A percentile compares a stretch with the other conserved stretches of the same genome.
These are phyloP conservation scores for Gonioctena quinquepunctata DNA, from an alignment of 1,140 invertebrate species.

Conservation along the genomic window DNA sequence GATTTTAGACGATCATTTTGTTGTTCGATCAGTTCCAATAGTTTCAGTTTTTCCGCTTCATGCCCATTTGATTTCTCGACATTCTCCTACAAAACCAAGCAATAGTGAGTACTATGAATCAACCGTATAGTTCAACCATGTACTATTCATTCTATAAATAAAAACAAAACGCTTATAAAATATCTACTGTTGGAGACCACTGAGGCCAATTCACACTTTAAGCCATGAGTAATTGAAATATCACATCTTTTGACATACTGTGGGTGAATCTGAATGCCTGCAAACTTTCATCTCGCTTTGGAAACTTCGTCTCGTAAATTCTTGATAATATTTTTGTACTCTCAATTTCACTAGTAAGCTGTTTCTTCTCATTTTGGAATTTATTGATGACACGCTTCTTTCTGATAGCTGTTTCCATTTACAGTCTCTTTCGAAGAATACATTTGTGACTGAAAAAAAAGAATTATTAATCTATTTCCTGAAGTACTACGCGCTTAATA, in stretches of 20 bases:
- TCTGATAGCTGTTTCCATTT: not conserved
- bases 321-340: slow-evolving; percentile 20
- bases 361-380: slow-evolving; percentile 9
- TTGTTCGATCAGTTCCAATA: slow-evolving; percentile 58
- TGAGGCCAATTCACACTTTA: not conserved
- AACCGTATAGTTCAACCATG: not conserved
- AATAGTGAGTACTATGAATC: not conserved
- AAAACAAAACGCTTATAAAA: no score
- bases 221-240: not conserved
- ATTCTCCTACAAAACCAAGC: not conserved
- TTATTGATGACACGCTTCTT: slow-evolving; percentile 3
- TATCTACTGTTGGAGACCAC: no score
- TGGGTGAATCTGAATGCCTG: not conserved
- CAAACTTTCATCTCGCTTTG: not conserved
- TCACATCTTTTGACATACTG: not conserved
- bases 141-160: not conserved
- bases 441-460: slow-evolving; percentile 5
- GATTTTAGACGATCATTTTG: slow-evolving; percentile 59
- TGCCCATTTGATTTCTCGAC: not conserved
- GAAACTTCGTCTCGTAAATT: not conserved
- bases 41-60: not conserved
- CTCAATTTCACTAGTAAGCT: slow-evolving; percentile 9
- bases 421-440: not conserved
- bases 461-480: not conserved
- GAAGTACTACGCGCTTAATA: not conserved